Base-by-base conservation (phyloP, 92 coral and sea anemone genomes). In the Palythoa caribaeorum region DNA sequence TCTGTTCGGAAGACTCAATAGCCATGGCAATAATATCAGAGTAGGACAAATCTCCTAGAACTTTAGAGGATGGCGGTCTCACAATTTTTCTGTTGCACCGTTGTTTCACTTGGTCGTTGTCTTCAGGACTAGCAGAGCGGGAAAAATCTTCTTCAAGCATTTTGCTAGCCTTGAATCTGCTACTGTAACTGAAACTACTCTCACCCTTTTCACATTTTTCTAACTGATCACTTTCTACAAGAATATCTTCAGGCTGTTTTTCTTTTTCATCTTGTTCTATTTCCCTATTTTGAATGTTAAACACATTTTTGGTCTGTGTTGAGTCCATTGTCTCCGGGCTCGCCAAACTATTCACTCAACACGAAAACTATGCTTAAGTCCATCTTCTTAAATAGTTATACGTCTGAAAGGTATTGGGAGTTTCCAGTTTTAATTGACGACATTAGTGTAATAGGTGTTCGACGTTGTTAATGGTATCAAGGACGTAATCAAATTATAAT, bases 1-100 rank as follows among this genome's bases (percentile, higher is more conserved):
- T 78, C 2, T 78, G n/a, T 36, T 55, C 52, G 50, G 83, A 12
- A 17, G 83, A 78, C 3, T 57, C 83, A 28, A 78, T 78, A 60
- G 83, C 83, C 83, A 57, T 78, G 52, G 50, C 83, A 78, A 78
- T 78, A 0, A 78, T 78, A 38, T 78, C 83, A 13, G 83, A 78
- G 28, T 78, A 78, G 28, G 83, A 78, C 83, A 78, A 55, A n/a
- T 78, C 83, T 1, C 83, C 83, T 69, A 78, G 36, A 54, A 78
- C 83, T 78, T 78, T 78, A 16, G 70, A 55, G 83, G 71, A 69
- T 37, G 83, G 83, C 48, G 83, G 83, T 57, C 70, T 38, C 1
- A 60, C 3, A 16, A 36, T 50, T 57, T 71, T 37, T 35, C 21
- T 78, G 54, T 8, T 78, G 0, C 15, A 73, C 28, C 40, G 53